Percentiles rank a stretch among this genome's conserved stretches.
Evolutionary conservation across 2,797 vertebrate species (phyloP).

Genomic region (Dryobates pubescens): DNA sequence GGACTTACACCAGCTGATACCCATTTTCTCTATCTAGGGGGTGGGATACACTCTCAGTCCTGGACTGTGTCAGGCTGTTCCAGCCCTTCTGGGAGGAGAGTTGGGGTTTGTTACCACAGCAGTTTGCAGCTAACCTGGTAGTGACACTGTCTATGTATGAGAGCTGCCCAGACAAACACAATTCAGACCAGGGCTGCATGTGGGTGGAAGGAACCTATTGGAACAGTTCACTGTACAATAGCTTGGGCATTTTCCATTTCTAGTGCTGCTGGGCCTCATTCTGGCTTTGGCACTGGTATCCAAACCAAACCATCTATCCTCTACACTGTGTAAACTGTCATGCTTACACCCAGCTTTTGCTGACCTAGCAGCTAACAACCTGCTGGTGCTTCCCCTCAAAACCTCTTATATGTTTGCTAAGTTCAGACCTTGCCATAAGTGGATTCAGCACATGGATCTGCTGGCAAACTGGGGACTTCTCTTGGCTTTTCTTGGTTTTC

Average conservation of each 20-base stretch:
- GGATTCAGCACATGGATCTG: not conserved
- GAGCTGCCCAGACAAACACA: not conserved
- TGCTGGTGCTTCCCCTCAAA: not conserved
- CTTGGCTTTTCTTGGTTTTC: not conserved
- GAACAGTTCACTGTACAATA: not conserved
- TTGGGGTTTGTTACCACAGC: not conserved
- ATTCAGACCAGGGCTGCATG: not conserved
- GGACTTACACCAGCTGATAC: not conserved
- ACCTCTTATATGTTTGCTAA: not conserved
- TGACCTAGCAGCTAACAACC: not conserved
- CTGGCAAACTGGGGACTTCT: not conserved
- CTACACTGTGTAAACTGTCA: not conserved
- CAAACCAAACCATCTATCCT: not conserved
- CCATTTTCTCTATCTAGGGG: not conserved
- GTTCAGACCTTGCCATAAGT: not conserved
- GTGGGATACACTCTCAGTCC: not conserved
- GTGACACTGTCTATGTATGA: not conserved
- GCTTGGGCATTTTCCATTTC: not conserved
- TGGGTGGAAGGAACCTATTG: not conserved
- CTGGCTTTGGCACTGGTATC: not conserved
- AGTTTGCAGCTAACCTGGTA: not conserved
- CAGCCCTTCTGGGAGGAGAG: not conserved
- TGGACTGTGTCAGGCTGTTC: not conserved
- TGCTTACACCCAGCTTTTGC: not conserved
- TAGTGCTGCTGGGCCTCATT: not conserved